Evolutionary conservation across 1,140 invertebrate genomes (phyloP).

Genomic region (Galendromus occidentalis): DNA sequence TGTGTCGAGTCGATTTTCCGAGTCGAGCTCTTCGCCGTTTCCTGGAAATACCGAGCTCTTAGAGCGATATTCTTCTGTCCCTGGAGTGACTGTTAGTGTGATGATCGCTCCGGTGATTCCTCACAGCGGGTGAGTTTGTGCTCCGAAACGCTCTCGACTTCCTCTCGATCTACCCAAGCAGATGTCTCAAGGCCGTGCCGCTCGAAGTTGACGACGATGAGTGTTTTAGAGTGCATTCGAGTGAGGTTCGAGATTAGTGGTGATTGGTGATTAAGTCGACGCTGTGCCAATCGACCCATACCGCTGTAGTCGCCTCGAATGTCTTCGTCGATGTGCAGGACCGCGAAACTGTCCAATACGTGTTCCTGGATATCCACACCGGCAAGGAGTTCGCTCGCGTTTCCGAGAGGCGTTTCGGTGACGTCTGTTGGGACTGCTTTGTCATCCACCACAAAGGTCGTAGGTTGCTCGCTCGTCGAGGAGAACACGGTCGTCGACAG

Average conservation of each 20-base stretch:
- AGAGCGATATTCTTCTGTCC: no score
- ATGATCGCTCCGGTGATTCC: no score
- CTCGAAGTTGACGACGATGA: no score
- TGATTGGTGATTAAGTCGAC: no score
- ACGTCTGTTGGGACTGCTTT: background rate
- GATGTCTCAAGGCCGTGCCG: no score
- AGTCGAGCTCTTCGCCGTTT: background rate
- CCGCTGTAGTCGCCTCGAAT: background rate
- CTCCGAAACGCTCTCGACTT: no score
- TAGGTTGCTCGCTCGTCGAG: constrained; percentile 1
- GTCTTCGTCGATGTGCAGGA: background rate
- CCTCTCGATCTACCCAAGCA: no score
- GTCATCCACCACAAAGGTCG: background rate
- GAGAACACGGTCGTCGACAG: constrained; percentile 1
- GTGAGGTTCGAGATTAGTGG: no score
- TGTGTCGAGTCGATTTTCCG: background rate
- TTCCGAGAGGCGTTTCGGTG: background rate
- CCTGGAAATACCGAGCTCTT: background rate
- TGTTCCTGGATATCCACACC: background rate
- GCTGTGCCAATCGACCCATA: background rate
- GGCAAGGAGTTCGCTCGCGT: background rate
- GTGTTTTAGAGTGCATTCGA: no score
- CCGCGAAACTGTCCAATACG: background rate
- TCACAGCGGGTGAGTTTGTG: no score
- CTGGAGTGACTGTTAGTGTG: no score